Evolutionary conservation across 2,113 vertebrate species (phyloP).

Genomic region (Antechinus flavipes): DNA sequence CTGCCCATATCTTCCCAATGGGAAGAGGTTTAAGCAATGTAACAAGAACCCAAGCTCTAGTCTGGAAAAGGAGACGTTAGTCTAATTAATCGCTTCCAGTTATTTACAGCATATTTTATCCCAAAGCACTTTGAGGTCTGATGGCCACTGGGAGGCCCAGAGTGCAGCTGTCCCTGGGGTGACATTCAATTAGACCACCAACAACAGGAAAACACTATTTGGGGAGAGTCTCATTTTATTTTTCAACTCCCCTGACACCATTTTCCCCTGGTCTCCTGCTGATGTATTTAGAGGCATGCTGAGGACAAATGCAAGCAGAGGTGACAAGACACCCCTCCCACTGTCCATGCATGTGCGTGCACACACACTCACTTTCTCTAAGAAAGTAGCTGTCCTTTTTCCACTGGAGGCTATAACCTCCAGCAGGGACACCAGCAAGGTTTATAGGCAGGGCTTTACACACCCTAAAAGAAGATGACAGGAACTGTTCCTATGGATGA

Average conservation of each 20-base stretch:
- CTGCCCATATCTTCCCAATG: slow-evolving; percentile 37
- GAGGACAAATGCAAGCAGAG: background rate
- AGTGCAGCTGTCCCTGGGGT: slow-evolving; percentile 61
- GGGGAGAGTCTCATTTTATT: slow-evolving; percentile 69
- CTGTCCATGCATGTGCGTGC: rapidly evolving
- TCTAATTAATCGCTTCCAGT: slow-evolving; percentile 75
- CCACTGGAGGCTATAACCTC: background rate
- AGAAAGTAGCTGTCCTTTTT: background rate
- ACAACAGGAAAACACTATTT: slow-evolving; percentile 48
- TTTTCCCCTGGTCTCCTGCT: slow-evolving; percentile 7
- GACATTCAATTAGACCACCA: slow-evolving; percentile 58
- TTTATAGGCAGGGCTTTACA: background rate
- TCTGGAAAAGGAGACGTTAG: slow-evolving; percentile 71
- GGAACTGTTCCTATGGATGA: background rate
- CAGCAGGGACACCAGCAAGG: background rate
- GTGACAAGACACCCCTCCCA: background rate
- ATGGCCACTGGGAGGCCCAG: slow-evolving; percentile 59
- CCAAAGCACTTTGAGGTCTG: slow-evolving; percentile 49
- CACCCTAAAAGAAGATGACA: background rate
- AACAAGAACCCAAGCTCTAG: background rate
- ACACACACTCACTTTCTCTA: background rate
- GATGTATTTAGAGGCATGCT: background rate
- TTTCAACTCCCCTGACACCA: slow-evolving; percentile 58
- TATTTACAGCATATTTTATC: slow-evolving; percentile 72
- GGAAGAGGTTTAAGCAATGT: background rate